These are phyloP conservation scores for Gibbula magus DNA, from an alignment of 2,888 invertebrate species.

Conservation along the genomic window DNA sequence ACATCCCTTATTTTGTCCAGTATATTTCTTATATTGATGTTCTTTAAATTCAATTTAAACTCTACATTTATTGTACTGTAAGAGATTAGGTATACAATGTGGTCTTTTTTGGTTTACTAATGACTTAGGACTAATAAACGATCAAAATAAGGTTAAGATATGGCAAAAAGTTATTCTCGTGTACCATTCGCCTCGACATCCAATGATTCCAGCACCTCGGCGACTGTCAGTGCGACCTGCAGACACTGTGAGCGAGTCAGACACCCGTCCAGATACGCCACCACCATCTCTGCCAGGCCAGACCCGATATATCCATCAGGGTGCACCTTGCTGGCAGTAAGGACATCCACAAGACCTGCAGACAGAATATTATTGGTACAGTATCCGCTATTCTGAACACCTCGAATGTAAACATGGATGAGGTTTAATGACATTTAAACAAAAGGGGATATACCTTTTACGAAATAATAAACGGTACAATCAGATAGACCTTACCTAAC, in stretches of 20 bases:
- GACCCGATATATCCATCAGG: conserved; percentile 42
- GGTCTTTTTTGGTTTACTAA: too few relatives aligned
- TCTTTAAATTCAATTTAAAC: too few relatives aligned
- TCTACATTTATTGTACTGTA: too few relatives aligned
- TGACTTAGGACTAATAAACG: too few relatives aligned
- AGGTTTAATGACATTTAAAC: too few relatives aligned
- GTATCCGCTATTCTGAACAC: too few relatives aligned
- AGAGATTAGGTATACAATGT: too few relatives aligned
- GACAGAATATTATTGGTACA: background rate
- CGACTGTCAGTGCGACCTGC: conserved; percentile 39
- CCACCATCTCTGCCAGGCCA: conserved; percentile 55
- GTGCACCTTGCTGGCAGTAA: conserved; percentile 33
- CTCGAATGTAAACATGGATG: too few relatives aligned
- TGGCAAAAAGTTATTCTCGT: background rate
- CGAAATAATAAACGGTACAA: background rate
- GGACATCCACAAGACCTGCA: conserved; percentile 39
- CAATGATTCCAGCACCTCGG: conserved; percentile 18
- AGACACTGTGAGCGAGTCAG: conserved; percentile 48
- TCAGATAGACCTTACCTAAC: background rate
- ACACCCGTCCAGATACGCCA: conserved; percentile 52
- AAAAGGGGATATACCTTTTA: too few relatives aligned
- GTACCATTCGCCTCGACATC: background rate
- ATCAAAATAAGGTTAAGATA: too few relatives aligned
- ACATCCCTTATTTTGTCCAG: too few relatives aligned
- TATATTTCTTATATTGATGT: too few relatives aligned